Evolutionary conservation across 2,888 invertebrate species (phyloP), one percentile per base, ranked within the genome.

Genomic region (Lysandra coridon): DNA sequence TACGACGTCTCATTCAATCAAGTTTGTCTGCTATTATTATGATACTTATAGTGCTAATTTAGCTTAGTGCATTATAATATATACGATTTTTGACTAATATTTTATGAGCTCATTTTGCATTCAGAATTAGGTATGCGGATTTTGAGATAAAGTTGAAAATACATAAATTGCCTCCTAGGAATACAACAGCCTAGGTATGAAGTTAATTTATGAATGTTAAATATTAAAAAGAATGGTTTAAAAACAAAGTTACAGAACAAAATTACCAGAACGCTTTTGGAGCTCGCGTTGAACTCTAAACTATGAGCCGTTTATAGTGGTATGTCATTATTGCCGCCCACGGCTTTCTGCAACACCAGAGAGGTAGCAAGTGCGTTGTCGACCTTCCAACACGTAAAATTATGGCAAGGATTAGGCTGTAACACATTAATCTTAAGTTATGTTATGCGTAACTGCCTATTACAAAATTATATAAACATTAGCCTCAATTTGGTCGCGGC

Each of bases 1-100:
- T 79, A 79, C 74, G 74, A 79, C 74, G 60, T 79, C 57, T 57
- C 60, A 60, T 74, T 40, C 73, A 79, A 60, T 74, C 60, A 60
- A 74, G 79, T 76, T 76, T 76, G 76, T 76, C 53, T 30, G 76
- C 76, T 76, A 76, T 76, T 76, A 76, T 76, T 76, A 57, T 53
- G 49, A 74, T 74, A 75, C 12, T 74, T 30, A 53, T 14, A 14
- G 23, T 33, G 57, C 49, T 76, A 76, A 76, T 76, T 57, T 76
- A 57, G 76, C 14, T 76, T 57, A 76, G 57, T 76, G 76, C 76
- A 57, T 49, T 53, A 44, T 33, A 33, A 33, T 69, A 1, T 69
- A 69, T 33, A 69, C 33, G 17, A 53, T 76, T 76, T 74, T 76
- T 57, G 57, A 17, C 53, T 76, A 57, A 53, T 37, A 76, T 76